Base-by-base conservation (phyloP, 2,888 invertebrate species). In the Folsomia manolachei region DNA sequence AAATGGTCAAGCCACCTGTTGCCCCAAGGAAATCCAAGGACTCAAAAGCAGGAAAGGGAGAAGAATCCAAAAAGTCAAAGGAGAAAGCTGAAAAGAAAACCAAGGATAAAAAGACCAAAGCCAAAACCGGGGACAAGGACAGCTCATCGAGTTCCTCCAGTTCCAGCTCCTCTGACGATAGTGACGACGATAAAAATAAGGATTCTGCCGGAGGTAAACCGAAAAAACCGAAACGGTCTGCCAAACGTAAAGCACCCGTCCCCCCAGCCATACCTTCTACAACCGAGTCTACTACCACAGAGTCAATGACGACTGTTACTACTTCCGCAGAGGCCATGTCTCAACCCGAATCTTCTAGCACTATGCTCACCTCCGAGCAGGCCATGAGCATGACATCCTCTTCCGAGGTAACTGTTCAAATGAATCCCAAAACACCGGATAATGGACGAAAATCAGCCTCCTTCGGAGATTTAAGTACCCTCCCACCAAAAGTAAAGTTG, bases 401-500 rank as follows among this genome's bases (percentile, higher is more conserved):
- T n/a, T n/a, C n/a, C n/a, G n/a, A n/a, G n/a, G 7, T 56, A 56
- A 19, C 7, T 23, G 24, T 25, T 25, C 62, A 62, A 24, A 14
- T 23, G 2, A 39, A 39, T 14, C 56, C 74, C 25, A 76, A 76
- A 70, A 77, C 76, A 21, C 71, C 75, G 66, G 89, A 89, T 77
- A 89, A 89, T 82, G 87, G 86, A 71, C 85, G 92, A 21, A 91
- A 90, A 84, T 91, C 92, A 1, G 90, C 92, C 0, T 92, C 92
- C 52, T 86, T 92, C 1, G 92, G 92, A 0, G 92, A 93, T 83
- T 84, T 93, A 66, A 91, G 91, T 0, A 89, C 89, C 82, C 89
- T 92, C 75, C 78, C 81, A 21, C 72, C 79, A 2, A 77, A 75
- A 25, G 19, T 56, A 1, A 70, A 76, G 66, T 76, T 80, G 1